Percentiles rank a stretch among this genome's conserved stretches.
Evolutionary conservation across 2,888 invertebrate genomes (phyloP).

Genomic region (Automeris io): DNA sequence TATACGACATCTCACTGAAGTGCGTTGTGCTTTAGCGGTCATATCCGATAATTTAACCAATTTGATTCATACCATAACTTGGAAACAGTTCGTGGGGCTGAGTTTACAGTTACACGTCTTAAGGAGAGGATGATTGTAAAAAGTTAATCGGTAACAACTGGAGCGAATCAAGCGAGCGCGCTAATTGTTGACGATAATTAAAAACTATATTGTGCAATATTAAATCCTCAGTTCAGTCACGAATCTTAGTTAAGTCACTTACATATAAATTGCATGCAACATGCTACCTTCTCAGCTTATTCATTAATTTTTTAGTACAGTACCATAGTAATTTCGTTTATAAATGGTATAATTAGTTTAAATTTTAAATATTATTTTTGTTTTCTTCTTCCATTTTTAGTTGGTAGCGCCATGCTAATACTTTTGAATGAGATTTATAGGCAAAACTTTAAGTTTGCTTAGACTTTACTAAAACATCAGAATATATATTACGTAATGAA

Average conservation of each 20-base stretch:
- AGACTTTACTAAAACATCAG: no score
- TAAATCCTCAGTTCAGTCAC: conserved; percentile 42
- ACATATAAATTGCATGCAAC: conserved; percentile 2
- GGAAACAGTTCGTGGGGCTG: conserved; percentile 45
- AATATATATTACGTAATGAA: no score
- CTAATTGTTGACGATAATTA: conserved; percentile 64
- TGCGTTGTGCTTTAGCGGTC: conserved; percentile 18
- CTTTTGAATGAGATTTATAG: no score
- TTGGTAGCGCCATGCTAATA: no score
- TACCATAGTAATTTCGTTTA: not conserved
- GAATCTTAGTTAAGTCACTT: conserved; percentile 17
- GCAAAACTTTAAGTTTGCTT: no score
- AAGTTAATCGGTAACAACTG: conserved; percentile 72
- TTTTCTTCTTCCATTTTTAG: no score
- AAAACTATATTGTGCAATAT: conserved; percentile 65
- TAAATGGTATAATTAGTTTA: no score
- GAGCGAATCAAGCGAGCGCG: conserved; percentile 67
- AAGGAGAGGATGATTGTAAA: conserved; percentile 53
- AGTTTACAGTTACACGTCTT: conserved; percentile 58
- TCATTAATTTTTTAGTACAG: not conserved
- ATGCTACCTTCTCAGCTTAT: not conserved
- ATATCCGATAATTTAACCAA: conserved; percentile 37
- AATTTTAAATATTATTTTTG: no score
- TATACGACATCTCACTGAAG: conserved; percentile 6
- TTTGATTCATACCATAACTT: conserved; percentile 51